Evolutionary conservation across 2,797 vertebrate genomes (phyloP), one percentile per base, ranked within the genome.

Genomic region (Tympanoctomys barrerae): DNA sequence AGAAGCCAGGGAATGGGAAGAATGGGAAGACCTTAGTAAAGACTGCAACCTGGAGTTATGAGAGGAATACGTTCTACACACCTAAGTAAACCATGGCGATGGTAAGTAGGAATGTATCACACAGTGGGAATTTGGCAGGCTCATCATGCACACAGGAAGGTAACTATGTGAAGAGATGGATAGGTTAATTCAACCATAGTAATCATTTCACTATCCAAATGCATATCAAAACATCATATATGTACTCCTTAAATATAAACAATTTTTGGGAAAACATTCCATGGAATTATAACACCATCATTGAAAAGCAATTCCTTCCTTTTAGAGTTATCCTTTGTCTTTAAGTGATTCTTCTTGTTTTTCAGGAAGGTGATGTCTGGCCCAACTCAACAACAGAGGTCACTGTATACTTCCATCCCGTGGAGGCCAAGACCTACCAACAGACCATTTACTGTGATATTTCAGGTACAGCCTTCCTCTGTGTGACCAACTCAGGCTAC

Each of bases 331-430:
- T 42, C 42, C 42, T 39, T 18, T 1, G 1, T 82, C 93, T 83
- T 94, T 78, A 62, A 90, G 80, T 12, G 64, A 96, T 95, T 73
- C 21, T 96, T 98, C 91, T 88, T 89, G 90, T 96, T 91, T 97
- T 98, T 90, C 96, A 99, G 99, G 99, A 99, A 94, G 99, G 99
- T 1, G 99, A 99, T 42, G 97, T 99, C 90, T 99, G 99, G 98
- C 99, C 99, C 7, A 99, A 98, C 61, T 98, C 97, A 49, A 99
- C 99, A 2, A 96, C 91, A 46, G 96, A 99, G 97, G 98, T 99
- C 83, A 97, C 14, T 4, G 98, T 99, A 54, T 96, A 98, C 90
- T 99, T 99, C 94, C 99, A 98, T 92, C 99, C 99, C 0, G 93
- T 87, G 78, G 98, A 99, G 97, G 99, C 99, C 95, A 98, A 57